A percentile compares a stretch with the other conserved stretches of the same genome.
phyloP scores from a whole-genome alignment of 2,797 vertebrate species.

The Leontopithecus rosalia region DNA sequence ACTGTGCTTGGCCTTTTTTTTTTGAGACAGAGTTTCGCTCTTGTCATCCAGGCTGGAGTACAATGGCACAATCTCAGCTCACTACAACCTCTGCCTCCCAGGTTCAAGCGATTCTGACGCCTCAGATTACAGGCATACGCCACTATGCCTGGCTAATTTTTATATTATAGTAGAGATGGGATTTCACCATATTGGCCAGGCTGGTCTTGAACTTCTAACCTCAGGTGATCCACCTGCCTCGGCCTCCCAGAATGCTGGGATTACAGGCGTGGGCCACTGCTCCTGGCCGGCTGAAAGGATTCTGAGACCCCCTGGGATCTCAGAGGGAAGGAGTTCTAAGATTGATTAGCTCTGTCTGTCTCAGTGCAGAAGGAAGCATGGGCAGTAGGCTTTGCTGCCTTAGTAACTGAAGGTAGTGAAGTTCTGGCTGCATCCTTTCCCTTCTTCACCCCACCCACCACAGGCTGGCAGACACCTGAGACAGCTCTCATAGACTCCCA shows the following conservation, averaged over 20 bases:
- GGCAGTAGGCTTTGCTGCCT: neutral
- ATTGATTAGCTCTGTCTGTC: neutral
- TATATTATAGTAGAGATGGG: neutral
- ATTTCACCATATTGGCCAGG: neutral
- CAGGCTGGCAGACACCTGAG: slow-evolving; percentile 91
- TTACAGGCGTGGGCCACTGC: neutral
- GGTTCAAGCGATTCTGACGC: neutral
- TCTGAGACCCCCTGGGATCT: neutral
- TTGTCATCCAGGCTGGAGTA: neutral
- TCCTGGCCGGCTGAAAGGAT: neutral
- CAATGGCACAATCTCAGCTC: neutral
- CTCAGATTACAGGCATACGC: neutral
- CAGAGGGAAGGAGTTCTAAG: neutral
- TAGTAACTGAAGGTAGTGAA: neutral
- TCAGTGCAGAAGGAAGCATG: neutral
- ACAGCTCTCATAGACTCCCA: slow-evolving; percentile 88
- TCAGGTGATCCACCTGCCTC: neutral
- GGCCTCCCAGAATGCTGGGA: neutral
- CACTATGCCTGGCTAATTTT: neutral
- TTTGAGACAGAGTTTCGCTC: neutral
- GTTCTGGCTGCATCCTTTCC: neutral
- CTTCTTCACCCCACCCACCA: fast-evolving
- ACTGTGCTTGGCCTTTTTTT: neutral
- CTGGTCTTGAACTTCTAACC: neutral
- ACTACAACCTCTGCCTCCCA: neutral